These are phyloP conservation scores for Drosophila limbata DNA, from an alignment of 2,888 invertebrate species.

Conservation along the genomic window DNA sequence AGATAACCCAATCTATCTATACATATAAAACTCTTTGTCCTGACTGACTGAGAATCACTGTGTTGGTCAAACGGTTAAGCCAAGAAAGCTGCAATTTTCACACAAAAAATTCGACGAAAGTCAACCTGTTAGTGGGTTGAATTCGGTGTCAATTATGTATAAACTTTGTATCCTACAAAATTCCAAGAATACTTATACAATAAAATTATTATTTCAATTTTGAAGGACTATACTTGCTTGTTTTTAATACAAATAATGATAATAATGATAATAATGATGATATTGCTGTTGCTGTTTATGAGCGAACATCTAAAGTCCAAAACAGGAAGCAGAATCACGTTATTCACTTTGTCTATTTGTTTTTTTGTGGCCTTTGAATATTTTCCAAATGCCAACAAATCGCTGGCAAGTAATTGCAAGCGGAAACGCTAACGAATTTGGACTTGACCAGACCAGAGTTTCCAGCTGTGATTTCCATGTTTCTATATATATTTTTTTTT, in stretches of 20 bases:
- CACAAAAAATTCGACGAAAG: too few species aligned
- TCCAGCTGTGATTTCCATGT: constrained; percentile 2
- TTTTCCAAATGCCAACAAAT: constrained; percentile 29
- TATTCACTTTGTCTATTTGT: constrained; percentile 40
- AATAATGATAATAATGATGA: constrained; percentile 22
- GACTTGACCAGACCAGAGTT: constrained; percentile 23
- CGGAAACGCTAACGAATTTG: constrained; percentile 24
- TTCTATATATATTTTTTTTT: background rate
- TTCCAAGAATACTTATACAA: background rate
- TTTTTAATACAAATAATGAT: constrained; percentile 7
- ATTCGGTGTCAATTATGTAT: background rate
- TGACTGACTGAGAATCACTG: too few species aligned
- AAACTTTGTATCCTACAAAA: background rate
- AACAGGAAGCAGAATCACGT: constrained; percentile 43
- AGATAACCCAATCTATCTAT: too few species aligned
- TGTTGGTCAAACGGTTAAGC: too few species aligned
- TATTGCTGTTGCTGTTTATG: constrained; percentile 26
- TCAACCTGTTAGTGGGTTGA: too few species aligned
- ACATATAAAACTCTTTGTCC: too few species aligned
- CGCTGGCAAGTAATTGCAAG: constrained; percentile 22
- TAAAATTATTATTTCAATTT: background rate
- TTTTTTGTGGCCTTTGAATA: constrained; percentile 19
- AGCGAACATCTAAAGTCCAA: constrained; percentile 35
- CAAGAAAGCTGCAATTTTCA: too few species aligned
- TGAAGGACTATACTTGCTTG: background rate